Percentiles rank a stretch among this genome's conserved stretches.
These are phyloP conservation scores for Bufo gargarizans DNA, from an alignment of 2,113 vertebrate species.

Conservation along the genomic window DNA sequence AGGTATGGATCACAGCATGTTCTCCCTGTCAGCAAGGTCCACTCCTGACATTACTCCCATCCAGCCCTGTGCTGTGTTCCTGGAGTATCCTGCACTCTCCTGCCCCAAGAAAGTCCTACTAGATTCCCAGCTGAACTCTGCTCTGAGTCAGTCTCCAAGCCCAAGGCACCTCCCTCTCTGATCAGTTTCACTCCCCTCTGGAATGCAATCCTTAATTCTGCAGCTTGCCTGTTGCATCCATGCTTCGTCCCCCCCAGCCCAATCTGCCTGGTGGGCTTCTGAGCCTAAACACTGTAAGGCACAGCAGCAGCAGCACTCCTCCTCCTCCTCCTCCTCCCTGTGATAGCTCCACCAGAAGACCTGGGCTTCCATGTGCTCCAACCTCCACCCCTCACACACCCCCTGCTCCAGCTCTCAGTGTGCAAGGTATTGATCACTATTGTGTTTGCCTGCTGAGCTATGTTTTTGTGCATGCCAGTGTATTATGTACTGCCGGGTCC, in stretches of 20 bases:
- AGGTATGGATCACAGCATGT: not conserved
- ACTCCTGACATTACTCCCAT: not conserved
- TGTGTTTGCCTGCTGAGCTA: not conserved
- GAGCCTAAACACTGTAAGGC: not conserved
- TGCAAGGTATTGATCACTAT: not conserved
- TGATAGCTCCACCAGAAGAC: constrained; percentile 39
- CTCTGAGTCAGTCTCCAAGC: constrained; percentile 29
- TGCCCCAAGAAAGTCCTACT: constrained; percentile 5
- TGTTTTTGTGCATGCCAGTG: not conserved
- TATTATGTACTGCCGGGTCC: too few relatives aligned
- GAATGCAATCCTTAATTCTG: constrained; percentile 41
- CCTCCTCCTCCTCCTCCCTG: constrained; percentile 33
- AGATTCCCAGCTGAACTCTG: constrained; percentile 2
- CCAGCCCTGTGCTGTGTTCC: not conserved
- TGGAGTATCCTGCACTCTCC: not conserved
- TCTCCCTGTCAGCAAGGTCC: not conserved
- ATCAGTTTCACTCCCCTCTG: constrained; percentile 47
- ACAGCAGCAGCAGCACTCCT: not conserved
- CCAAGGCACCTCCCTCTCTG: constrained; percentile 37
- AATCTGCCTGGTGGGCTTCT: constrained; percentile 23
- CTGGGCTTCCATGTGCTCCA: constrained; percentile 20
- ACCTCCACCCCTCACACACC: constrained; percentile 46
- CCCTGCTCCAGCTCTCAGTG: not conserved
- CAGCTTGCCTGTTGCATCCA: constrained; percentile 7
- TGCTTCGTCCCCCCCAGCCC: not conserved